Base-by-base conservation (phyloP, 2,113 vertebrate species). In the Amphilophus citrinellus region DNA sequence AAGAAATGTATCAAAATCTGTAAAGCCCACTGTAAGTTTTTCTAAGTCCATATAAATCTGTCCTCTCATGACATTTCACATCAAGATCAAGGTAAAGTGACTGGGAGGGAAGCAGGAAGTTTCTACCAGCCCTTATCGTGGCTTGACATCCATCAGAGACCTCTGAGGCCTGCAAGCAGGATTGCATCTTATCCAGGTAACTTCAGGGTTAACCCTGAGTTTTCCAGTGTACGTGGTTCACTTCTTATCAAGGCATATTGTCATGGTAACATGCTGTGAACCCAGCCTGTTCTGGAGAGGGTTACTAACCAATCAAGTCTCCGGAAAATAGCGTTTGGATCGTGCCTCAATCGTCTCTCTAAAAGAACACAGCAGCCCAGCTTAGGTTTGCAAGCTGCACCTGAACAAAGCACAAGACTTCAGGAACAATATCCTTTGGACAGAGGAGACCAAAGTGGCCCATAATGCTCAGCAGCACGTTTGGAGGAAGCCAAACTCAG, bases 61-160 rank as follows among this genome's bases (percentile, higher is more conserved):
- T 27, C 39, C 2, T 44, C 4, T 68, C 22, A 0, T 68, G 65
- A 68, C 39, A 27, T 68, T 68, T 47, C 47, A 68, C 14, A 42
- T 11, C 39, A 42, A 42, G 39, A 24, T 68, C 63, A 68, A 68
- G 63, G 14, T 27, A 17, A 66, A 24, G 63, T 66, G 10, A 44
- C 44, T 44, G 44, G 14, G n/a, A 24, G 4, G 39, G n/a, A 0
- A 1, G 63, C 24, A 15, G 63, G 24, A 42, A 3, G 39, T 3
- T 42, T 27, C 14, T 5, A 15, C 47, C 22, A 47, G 14, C 7
- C 8, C 22, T 47, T 68, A 68, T 68, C 39, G 17, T 47, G 22
- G 63, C 39, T 47, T 27, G 44, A 68, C 1, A 27, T 47, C 63
- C 14, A 44, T 4, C n/a, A 65, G 37, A 42, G 22, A 6, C 42